Evolutionary conservation across 2,113 vertebrate species (phyloP), one percentile per base, ranked within the genome.

Genomic region (Stigmatopora nigra): DNA sequence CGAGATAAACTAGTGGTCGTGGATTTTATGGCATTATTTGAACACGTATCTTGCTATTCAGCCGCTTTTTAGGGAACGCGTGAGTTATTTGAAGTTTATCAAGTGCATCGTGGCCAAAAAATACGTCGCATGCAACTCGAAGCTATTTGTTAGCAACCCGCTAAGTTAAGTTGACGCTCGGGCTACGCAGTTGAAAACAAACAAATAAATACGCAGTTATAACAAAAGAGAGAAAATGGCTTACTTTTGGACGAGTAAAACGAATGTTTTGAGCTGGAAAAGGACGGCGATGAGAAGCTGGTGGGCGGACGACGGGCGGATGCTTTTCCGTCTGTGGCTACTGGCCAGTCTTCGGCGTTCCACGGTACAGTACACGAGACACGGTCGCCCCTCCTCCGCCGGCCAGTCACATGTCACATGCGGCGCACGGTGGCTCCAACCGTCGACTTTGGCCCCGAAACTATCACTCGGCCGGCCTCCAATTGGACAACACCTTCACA

Each of bases 321-420:
- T 64, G 15, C 48, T 35, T 35, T 51, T n/a, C 44, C 12, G 46
- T 49, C 9, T 52, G 31, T 19, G 58, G 46, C 61, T 31, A 41
- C 12, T 45, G 12, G 47, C 46, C 47, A 51, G 16, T 16, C 14
- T 68, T 69, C 70, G 3, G 60, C 77, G 64, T 65, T 78, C 86
- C 88, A 90, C 88, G 85, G 81, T 83, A 65, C 78, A 8, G 64
- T 70, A 79, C 90, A 90, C 89, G 88, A 76, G 88, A 89, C 87
- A 47, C 0, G 0, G 13, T 4, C 8, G 72, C 69, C 55, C 71
- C 83, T 63, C 84, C 78, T 72, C 58, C 46, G 57, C 22, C 61
- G 19, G 48, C 25, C 57, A 19, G 68, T 81, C 85, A 84, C 84
- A 77, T 82, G 68, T 81, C 85, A 84, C 84, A 77, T 82, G 84